Evolutionary conservation across 2,113 vertebrate genomes (phyloP), one percentile per base, ranked within the genome.

Genomic region (Empidonax traillii): DNA sequence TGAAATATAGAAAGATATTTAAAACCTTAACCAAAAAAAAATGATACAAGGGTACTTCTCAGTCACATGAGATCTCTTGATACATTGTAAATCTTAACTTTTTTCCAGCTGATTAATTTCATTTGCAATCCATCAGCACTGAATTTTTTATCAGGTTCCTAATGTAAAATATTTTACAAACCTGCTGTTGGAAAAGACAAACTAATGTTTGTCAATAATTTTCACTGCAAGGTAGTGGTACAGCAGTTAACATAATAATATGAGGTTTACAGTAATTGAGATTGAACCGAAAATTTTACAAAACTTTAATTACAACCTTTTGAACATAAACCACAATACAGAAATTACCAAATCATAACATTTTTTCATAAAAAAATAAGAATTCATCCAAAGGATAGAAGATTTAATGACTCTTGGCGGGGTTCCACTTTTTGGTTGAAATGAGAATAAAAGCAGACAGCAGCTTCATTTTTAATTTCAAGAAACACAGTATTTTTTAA

Each of bases 321-420:
- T 93, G 83, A 97, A 95, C 27, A 89, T 71, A 87, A 92, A 90
- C 86, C 92, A 96, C 86, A 96, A 96, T 75, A 94, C 61, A 84
- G 52, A 95, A 96, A 96, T 96, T 96, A 95, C 58, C 79, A 92
- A 96, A 96, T 96, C 96, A 96, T 96, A 94, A 92, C 90, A 94
- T 90, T 95, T 97, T 95, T 95, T 96, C 93, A 93, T 94, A 44
- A 92, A 96, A 96, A 97, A 95, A 94, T 91, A 95, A 97, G 95
- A 95, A 95, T 95, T 91, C 93, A 97, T 94, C 93, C 94, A 96
- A 93, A 96, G 86, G 94, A 97, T 92, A 93, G 94, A 96, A 95
- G 90, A 96, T 92, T 92, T 97, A 97, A 97, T 96, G 96, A 95
- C 88, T 96, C 96, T 97, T 97, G 96, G 96, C 94, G n/a, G 92